Conservation (phyloP, 64 coral and sea anemone species). For the Platygyra sinensis region DNA sequence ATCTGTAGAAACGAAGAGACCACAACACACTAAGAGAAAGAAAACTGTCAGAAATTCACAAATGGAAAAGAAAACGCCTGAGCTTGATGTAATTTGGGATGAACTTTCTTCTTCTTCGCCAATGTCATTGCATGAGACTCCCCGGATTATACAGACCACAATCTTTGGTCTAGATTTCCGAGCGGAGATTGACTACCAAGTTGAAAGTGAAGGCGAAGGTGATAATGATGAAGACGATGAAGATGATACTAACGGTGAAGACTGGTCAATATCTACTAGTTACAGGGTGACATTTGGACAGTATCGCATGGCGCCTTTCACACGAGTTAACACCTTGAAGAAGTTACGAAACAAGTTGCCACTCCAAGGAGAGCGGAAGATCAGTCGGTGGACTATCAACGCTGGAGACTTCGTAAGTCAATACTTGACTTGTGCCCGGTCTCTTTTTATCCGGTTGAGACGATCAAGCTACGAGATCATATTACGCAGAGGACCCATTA, state of each 20-base stretch:
- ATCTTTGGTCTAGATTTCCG: conserved; percentile 8
- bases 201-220: background rate
- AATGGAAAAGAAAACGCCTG: background rate
- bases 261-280: background rate
- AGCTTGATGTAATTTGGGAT: background rate
- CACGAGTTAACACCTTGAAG: background rate
- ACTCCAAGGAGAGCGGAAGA: background rate
- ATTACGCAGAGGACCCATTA: too few species aligned
- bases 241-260: background rate
- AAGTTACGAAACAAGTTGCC: background rate
- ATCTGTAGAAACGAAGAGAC: background rate
- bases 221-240: conserved; percentile 15
- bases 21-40: background rate
- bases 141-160: conserved; percentile 6
- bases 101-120: conserved; percentile 7
- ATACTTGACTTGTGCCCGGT: too few species aligned
- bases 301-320: conserved; percentile 14
- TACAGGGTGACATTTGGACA: background rate
- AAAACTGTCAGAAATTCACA: background rate
- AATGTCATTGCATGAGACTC: background rate
- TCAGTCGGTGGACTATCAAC: background rate
- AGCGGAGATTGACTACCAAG: conserved; percentile 12
- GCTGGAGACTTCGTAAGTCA: conserved; percentile 36
- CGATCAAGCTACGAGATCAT: too few species aligned
- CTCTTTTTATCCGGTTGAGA: too few species aligned